Evolutionary conservation across 2,888 invertebrate genomes (phyloP).

Genomic region (Geotrupes spiniger): DNA sequence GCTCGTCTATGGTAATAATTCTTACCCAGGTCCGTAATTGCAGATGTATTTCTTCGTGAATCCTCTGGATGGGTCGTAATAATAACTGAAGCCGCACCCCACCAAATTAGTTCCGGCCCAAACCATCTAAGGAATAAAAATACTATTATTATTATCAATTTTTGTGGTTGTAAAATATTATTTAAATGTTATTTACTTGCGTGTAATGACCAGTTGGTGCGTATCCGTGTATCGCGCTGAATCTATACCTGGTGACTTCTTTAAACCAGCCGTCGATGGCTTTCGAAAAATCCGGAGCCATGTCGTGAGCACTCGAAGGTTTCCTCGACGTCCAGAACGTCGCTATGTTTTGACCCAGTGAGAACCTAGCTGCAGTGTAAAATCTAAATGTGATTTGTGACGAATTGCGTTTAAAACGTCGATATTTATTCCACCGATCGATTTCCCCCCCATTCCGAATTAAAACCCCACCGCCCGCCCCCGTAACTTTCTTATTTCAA

Average conservation of each 20-base stretch:
- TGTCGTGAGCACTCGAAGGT: slow-evolving; percentile 58
- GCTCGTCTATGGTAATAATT: slow-evolving; percentile 4
- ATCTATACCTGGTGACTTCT: slow-evolving; percentile 62
- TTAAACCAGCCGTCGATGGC: slow-evolving; percentile 80
- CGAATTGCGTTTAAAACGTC: too few relatives aligned
- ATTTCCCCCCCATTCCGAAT: too few relatives aligned
- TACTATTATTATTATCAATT: neutral
- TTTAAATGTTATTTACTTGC: slow-evolving; percentile 57
- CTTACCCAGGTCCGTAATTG: slow-evolving; percentile 78
- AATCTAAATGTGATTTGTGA: too few relatives aligned
- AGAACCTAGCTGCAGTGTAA: slow-evolving; percentile 61
- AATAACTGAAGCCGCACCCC: slow-evolving; percentile 85
- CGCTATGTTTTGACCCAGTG: slow-evolving; percentile 83
- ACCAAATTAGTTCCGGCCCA: slow-evolving; percentile 84
- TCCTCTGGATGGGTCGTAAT: slow-evolving; percentile 68
- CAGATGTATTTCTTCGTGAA: slow-evolving; percentile 82
- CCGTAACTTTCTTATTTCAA: too few relatives aligned
- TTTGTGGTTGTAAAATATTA: neutral
- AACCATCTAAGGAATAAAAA: slow-evolving; percentile 61
- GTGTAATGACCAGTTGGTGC: slow-evolving; percentile 80
- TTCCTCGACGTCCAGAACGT: slow-evolving; percentile 75
- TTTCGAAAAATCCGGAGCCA: slow-evolving; percentile 68
- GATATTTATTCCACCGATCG: too few relatives aligned
- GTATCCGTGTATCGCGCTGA: slow-evolving; percentile 55
- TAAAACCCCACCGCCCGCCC: too few relatives aligned